These are phyloP conservation scores for Alectura lathami DNA, from an alignment of 2,113 vertebrate genomes.

Conservation along the genomic window DNA sequence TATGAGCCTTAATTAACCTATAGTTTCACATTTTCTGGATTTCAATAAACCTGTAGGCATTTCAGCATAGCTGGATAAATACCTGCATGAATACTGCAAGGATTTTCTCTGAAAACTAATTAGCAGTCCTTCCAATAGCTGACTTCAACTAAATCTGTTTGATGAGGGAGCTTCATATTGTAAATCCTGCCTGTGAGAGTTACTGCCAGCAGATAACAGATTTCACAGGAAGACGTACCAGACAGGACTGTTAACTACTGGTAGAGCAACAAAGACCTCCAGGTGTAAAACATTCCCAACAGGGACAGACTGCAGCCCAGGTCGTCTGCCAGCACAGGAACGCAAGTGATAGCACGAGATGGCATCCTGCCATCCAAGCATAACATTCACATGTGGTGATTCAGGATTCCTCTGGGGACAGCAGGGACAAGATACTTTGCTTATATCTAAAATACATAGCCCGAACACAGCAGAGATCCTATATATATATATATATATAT, in stretches of 20 bases:
- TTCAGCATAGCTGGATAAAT: constrained; percentile 68
- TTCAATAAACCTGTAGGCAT: constrained; percentile 71
- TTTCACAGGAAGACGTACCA: not conserved
- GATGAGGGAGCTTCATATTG: constrained; percentile 40
- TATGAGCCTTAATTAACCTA: constrained; percentile 71
- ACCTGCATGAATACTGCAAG: constrained; percentile 68
- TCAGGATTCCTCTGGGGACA: not conserved
- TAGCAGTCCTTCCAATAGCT: constrained; percentile 62
- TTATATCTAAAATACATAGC: not conserved
- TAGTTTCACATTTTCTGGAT: constrained; percentile 69
- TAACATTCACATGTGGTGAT: not conserved
- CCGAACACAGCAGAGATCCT: not conserved
- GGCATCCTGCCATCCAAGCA: not conserved
- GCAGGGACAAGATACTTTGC: not conserved
- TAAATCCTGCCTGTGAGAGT: constrained; percentile 43
- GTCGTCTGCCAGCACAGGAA: fast-evolving
- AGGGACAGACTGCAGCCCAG: not conserved
- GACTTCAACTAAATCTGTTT: constrained; percentile 43
- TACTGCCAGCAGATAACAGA: constrained; percentile 33
- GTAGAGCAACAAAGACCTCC: not conserved
- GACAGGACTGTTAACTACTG: not conserved
- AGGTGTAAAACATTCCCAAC: not conserved
- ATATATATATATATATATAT: too few relatives aligned
- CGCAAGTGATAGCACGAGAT: not conserved
- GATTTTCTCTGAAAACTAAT: constrained; percentile 70